These are phyloP conservation scores for Xestia rhomboidea DNA, from an alignment of 2,888 invertebrate species.

Conservation along the genomic window DNA sequence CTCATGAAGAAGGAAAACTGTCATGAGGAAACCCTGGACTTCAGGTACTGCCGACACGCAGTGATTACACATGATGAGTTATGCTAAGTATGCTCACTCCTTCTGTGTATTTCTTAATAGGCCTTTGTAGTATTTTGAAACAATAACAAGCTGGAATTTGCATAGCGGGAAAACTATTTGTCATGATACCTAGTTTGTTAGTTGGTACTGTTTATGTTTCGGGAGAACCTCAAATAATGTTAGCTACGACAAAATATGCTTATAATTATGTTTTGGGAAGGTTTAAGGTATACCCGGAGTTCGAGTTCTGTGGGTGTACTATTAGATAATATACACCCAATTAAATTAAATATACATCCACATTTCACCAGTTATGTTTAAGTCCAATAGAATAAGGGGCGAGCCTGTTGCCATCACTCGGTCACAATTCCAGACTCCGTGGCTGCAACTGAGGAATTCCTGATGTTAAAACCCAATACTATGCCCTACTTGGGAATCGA, in stretches of 20 bases:
- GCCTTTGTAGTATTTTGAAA: constrained; percentile 11
- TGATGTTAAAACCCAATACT: background rate
- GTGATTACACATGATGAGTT: background rate
- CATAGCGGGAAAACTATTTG: background rate
- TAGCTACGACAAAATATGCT: background rate
- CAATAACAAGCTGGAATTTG: background rate
- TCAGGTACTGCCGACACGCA: background rate
- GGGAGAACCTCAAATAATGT: background rate
- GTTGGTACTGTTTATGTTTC: too few relatives aligned
- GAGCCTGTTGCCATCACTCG: background rate
- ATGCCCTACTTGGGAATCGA: background rate
- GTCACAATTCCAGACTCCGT: background rate
- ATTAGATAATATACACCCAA: too few relatives aligned
- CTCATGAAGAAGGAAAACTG: background rate
- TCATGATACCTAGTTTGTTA: background rate
- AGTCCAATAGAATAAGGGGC: background rate
- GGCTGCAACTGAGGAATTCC: background rate
- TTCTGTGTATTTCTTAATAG: constrained; percentile 14
- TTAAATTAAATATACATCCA: background rate
- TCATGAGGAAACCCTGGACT: background rate
- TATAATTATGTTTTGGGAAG: too few relatives aligned
- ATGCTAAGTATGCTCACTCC: constrained; percentile 1
- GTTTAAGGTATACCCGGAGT: background rate
- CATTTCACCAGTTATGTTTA: background rate
- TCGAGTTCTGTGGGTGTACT: background rate